A percentile compares a stretch with the other conserved stretches of the same genome.
phyloP scores from a whole-genome alignment of 2,888 invertebrate species.

The Bhutanitis thaidina region DNA sequence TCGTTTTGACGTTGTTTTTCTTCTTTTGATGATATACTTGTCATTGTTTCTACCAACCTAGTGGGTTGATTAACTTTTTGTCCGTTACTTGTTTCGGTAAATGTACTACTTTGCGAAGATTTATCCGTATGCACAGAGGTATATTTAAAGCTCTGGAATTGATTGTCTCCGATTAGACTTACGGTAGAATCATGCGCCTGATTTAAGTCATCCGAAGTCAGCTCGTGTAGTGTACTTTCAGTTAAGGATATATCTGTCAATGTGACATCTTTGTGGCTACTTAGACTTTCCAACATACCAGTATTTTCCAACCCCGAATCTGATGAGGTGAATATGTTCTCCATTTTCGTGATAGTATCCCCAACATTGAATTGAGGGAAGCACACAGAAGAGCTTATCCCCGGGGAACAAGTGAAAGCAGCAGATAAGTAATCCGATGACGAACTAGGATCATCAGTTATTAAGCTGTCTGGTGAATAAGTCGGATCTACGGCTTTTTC shows the following conservation, averaged over 20 bases:
- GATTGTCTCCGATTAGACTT: slow-evolving; percentile 39
- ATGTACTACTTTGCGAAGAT: slow-evolving; percentile 29
- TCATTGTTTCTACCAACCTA: slow-evolving; percentile 35
- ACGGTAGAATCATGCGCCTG: slow-evolving; percentile 39
- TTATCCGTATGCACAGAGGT: slow-evolving; percentile 26
- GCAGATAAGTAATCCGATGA: slow-evolving; percentile 69
- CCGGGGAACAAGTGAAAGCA: slow-evolving; percentile 55
- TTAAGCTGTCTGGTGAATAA: slow-evolving; percentile 64
- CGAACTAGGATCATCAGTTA: slow-evolving; percentile 63
- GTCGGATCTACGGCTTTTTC: slow-evolving; percentile 43
- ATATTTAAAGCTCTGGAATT: slow-evolving; percentile 30
- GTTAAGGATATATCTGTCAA: slow-evolving; percentile 61
- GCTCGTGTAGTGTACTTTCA: slow-evolving; percentile 64
- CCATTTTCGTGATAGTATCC: slow-evolving; percentile 55
- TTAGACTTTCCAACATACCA: slow-evolving; percentile 56
- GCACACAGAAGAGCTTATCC: slow-evolving; percentile 38
- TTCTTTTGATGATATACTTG: slow-evolving; percentile 66
- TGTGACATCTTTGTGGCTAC: slow-evolving; percentile 59
- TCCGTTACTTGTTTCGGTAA: slow-evolving; percentile 34
- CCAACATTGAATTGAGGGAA: slow-evolving; percentile 50
- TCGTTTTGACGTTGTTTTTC: slow-evolving; percentile 82
- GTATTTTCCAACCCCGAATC: slow-evolving; percentile 74
- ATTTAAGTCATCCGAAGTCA: slow-evolving; percentile 50
- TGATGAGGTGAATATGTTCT: slow-evolving; percentile 58
- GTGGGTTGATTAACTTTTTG: slow-evolving; percentile 29